phyloP scores from a whole-genome alignment of 1,140 invertebrate genomes.

The Cyphomyrmex costatus region DNA sequence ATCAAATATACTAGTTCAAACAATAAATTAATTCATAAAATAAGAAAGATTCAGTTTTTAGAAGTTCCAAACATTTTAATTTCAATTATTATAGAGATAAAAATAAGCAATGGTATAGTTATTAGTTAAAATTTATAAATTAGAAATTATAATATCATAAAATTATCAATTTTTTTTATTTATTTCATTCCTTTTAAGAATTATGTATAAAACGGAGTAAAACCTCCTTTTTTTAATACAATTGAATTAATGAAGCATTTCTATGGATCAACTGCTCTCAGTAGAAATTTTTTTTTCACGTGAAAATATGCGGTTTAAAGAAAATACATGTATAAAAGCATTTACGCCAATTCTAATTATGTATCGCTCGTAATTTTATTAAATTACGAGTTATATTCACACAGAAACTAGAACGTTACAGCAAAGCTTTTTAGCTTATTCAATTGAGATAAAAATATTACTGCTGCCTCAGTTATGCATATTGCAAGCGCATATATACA shows the following conservation, averaged over 20 bases:
- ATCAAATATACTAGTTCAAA: not conserved
- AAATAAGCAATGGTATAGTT: not conserved
- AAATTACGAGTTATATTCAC: conserved; percentile 25
- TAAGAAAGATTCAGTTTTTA: not conserved
- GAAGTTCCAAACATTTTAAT: not conserved
- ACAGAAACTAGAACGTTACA: conserved; percentile 24
- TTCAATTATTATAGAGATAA: conserved; percentile 6
- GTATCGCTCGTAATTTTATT: not conserved
- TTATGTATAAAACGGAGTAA: not conserved
- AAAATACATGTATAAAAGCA: conserved; percentile 36
- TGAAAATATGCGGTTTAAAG: conserved; percentile 15
- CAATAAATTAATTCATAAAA: not conserved
- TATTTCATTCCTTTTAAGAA: not conserved
- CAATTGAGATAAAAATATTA: conserved; percentile 12
- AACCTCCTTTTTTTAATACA: not conserved
- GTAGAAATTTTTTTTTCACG: conserved; percentile 13
- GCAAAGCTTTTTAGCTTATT: not conserved
- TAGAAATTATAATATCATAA: conserved; percentile 19
- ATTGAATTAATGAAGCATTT: conserved; percentile 15
- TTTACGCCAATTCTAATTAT: conserved; percentile 38
- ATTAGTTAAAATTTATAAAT: conserved; percentile 6
- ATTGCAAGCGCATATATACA: not conserved
- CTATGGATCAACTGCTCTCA: not conserved
- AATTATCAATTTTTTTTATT: not conserved
- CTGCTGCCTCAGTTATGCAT: not conserved